phyloP scores from a whole-genome alignment of 2,113 vertebrate genomes.

The Acanthisitta chloris region DNA sequence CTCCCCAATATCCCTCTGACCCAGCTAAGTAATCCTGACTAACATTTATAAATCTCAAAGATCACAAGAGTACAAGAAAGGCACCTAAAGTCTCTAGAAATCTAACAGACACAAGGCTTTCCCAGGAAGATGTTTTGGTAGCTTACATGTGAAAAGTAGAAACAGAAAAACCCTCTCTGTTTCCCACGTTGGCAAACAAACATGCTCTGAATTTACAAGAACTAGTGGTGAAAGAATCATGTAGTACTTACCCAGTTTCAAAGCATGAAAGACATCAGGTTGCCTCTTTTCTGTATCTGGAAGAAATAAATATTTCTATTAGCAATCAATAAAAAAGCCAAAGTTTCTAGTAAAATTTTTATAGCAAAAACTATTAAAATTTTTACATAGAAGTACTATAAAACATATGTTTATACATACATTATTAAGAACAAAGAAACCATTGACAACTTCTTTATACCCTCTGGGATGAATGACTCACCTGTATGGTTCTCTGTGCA shows the following conservation, averaged over 20 bases:
- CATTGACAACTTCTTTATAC: not conserved
- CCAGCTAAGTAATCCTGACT: too few relatives aligned
- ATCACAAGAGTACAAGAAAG: not conserved
- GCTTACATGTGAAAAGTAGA: not conserved
- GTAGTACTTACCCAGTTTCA: slow-evolving; percentile 86
- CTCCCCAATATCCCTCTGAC: not conserved
- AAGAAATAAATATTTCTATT: slow-evolving; percentile 41
- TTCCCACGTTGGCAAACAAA: not conserved
- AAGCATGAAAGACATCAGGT: slow-evolving; percentile 91
- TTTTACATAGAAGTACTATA: not conserved
- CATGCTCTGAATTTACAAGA: not conserved
- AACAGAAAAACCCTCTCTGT: not conserved
- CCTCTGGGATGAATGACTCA: not conserved
- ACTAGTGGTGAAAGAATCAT: not conserved
- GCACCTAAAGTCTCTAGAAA: not conserved
- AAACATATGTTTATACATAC: not conserved
- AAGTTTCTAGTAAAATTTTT: not conserved
- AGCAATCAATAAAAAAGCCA: not conserved
- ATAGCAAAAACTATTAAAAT: not conserved
- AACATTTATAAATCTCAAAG: not conserved
- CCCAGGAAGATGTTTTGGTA: not conserved
- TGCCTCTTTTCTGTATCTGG: slow-evolving; percentile 90
- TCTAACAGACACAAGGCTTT: not conserved
- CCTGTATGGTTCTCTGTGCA: not conserved
- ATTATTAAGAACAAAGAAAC: not conserved